Conservation (phyloP, 2,888 invertebrate species). For the Ligdia adustata region DNA sequence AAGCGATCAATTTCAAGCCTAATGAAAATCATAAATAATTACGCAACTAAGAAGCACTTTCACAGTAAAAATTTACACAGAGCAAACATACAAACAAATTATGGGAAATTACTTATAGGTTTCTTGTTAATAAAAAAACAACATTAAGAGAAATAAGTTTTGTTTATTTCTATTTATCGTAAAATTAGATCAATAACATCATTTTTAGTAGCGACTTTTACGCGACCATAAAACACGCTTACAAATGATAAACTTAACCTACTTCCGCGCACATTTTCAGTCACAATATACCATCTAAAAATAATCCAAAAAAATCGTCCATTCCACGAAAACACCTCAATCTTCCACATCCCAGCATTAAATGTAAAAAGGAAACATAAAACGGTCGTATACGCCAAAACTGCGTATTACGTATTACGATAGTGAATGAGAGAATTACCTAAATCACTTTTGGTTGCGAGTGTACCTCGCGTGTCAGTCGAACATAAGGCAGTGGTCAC, state of each 20-base stretch:
- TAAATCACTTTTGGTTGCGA: slow-evolving; percentile 62
- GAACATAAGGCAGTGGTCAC: slow-evolving; percentile 72
- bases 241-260: background rate
- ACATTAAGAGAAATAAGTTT: too few relatives aligned
- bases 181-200: too few relatives aligned
- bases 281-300: slow-evolving; percentile 15
- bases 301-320: slow-evolving; percentile 38
- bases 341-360: slow-evolving; percentile 31
- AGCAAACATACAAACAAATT: too few relatives aligned
- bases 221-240: background rate
- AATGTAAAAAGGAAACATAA: slow-evolving; percentile 50
- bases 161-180: too few relatives aligned
- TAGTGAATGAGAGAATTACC: slow-evolving; percentile 51
- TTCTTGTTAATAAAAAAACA: too few relatives aligned
- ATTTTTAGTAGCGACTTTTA: too few relatives aligned
- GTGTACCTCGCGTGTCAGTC: slow-evolving; percentile 68
- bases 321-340: slow-evolving; percentile 38
- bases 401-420: slow-evolving; percentile 50
- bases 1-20: too few relatives aligned
- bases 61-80: too few relatives aligned
- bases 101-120: too few relatives aligned
- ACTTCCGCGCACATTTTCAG: background rate
- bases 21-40: too few relatives aligned
- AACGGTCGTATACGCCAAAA: slow-evolving; percentile 38
- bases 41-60: too few relatives aligned